Percentiles rank a stretch among this genome's conserved stretches.
phyloP scores from a whole-genome alignment of 2,888 invertebrate genomes.

The Listrodromus nycthemerus region DNA sequence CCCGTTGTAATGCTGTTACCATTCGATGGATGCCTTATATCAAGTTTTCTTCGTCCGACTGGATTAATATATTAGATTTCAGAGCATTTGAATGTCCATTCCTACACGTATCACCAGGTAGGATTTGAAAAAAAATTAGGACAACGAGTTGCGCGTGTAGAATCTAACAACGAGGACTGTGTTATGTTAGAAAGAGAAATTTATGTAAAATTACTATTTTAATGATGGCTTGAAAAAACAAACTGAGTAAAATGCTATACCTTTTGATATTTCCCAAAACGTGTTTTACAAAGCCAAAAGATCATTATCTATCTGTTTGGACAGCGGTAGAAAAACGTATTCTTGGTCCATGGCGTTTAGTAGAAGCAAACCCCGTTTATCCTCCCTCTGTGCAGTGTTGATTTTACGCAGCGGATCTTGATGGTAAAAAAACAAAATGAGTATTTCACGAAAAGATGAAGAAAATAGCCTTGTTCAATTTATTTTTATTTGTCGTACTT shows the following conservation, averaged over 20 bases:
- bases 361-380: too few relatives aligned
- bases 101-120: background rate
- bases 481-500: background rate
- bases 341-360: background rate
- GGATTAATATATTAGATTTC: too few relatives aligned
- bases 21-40: too few relatives aligned
- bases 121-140: background rate
- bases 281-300: background rate
- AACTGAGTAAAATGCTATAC: background rate
- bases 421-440: too few relatives aligned
- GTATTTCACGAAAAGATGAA: background rate
- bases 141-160: background rate
- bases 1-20: too few relatives aligned
- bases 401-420: background rate
- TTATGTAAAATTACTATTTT: conserved; percentile 10
- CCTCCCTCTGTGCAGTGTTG: background rate
- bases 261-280: too few relatives aligned
- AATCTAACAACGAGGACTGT: background rate
- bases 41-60: too few relatives aligned
- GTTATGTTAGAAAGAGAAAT: background rate
- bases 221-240: background rate
- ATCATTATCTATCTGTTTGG: background rate
- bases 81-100: background rate
- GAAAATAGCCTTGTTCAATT: background rate
- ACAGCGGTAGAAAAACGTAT: background rate